Conservation (phyloP, 2,888 invertebrate genomes). For the Cancer borealis region DNA sequence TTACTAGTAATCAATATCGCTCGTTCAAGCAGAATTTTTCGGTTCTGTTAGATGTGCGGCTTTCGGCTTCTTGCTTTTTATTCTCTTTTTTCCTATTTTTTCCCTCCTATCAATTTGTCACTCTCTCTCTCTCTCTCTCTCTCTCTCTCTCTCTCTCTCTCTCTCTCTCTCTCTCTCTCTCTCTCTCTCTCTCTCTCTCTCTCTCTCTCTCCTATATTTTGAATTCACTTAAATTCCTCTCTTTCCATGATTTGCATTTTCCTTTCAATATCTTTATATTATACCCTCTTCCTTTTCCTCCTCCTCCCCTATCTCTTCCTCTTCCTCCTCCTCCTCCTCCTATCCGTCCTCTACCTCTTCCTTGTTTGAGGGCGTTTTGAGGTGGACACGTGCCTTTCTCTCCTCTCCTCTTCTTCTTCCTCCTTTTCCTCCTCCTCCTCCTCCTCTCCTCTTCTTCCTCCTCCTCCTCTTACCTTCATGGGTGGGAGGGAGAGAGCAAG, state of each 20-base stretch:
- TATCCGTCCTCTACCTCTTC: neutral
- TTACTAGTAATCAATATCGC: slow-evolving; percentile 13
- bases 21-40: slow-evolving; percentile 32
- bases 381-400: neutral
- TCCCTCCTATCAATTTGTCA: neutral
- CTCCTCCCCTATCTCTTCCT: slow-evolving; percentile 22
- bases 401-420: too few relatives aligned
- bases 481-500: neutral
- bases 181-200: slow-evolving; percentile 16
- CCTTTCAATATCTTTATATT: neutral
- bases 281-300: slow-evolving; percentile 3
- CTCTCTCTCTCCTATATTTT: neutral
- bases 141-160: slow-evolving; percentile 8
- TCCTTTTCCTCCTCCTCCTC: neutral
- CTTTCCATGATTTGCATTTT: neutral
- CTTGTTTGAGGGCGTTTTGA: neutral
- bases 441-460: slow-evolving; percentile 7
- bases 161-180: slow-evolving; percentile 43
- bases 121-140: neutral
- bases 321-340: neutral
- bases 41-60: neutral
- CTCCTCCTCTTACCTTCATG: neutral
- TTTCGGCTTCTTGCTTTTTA: neutral
- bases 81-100: neutral
- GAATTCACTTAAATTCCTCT: neutral